Base-by-base conservation (phyloP, 2,797 vertebrate species). In the Sternotherus odoratus region DNA sequence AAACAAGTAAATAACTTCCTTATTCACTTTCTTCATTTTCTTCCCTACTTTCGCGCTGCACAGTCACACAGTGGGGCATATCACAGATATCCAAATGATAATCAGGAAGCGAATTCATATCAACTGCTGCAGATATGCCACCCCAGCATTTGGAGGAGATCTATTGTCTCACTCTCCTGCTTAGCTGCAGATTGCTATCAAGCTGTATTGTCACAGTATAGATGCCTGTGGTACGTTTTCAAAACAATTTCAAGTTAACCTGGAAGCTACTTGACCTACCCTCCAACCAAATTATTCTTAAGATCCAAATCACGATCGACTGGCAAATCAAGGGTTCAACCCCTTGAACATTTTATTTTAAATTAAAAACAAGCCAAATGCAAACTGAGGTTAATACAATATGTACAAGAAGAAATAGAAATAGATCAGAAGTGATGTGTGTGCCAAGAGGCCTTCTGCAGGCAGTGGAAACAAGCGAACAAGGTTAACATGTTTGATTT, bases 401-500 rank as follows among this genome's bases (percentile, higher is more conserved):
- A 97, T 83, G 85, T 85, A 96, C 90, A 94, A 96, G 95, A 89
- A 86, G 79, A 72, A 97, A 94, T 86, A 95, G 92, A 94, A 97
- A 97, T 95, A 95, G 95, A 97, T 97, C 96, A 97, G 92, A 96
- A 86, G 94, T 95, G 97, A 96, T 97, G 91, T 96, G 95, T 95
- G 92, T 89, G 94, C 97, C 96, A 96, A 94, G 90, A 97, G 97
- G 93, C 90, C 96, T 96, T 97, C 96, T 96, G 85, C 87, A 93
- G 95, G 96, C 96, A 96, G 92, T 77, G 82, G 85, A 96, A 95
- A 94, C 86, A 91, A 91, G 89, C 91, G 96, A 96, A 97, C 95
- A 96, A 97, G 96, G 96, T 97, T 97, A 97, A 97, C 91, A 88
- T 96, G 93, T 96, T 95, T 96, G 96, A 94, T 95, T 94, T 95